Evolutionary conservation across 2,888 invertebrate species (phyloP), one percentile per base, ranked within the genome.

Genomic region (Drosophila mulleri): DNA sequence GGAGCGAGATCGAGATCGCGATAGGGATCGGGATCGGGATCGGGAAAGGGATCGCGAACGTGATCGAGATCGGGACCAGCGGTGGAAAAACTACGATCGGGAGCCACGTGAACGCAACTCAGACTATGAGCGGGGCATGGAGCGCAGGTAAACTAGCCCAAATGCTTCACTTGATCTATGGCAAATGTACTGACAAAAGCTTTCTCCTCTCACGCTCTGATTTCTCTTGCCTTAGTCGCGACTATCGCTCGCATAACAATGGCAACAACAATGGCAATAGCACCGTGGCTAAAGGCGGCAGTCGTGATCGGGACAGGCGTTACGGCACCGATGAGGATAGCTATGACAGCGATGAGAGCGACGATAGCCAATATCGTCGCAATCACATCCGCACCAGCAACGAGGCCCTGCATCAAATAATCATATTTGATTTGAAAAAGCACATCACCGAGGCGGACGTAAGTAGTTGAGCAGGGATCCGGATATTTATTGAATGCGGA

Each of bases 381-480:
- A 82, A 80, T 32, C 82, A 88, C 78, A 94, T 93, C 61, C 94
- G 94, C 90, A 94, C 94, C 18, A 67, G 80, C 57, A 75, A 69
- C 41, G 75, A 78, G 42, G 95, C 95, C 2, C 94, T 95, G 86
- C 96, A 95, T 91, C 96, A 96, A 65, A 95, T 96, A 64, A 96
- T 96, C 94, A 95, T 96, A 75, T 94, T 96, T 81, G 96, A 96
- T 64, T 93, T 96, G 65, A 95, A 96, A 29, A 95, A 95, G 82
- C 96, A 96, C 91, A 95, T 96, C 72, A 95, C 96, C 16, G 96
- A 96, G 92, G 95, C 95, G 92, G 96, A 96, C 93, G 96, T 96
- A 94, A 94, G 95, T 94, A 89, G 26, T 3, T 11, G 4, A 37
- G 11, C 11, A 20, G 8, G 1, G 5, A 4, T 2, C 0, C 9